phyloP scores from a whole-genome alignment of 2,113 vertebrate species.

The Mirounga angustirostris region DNA sequence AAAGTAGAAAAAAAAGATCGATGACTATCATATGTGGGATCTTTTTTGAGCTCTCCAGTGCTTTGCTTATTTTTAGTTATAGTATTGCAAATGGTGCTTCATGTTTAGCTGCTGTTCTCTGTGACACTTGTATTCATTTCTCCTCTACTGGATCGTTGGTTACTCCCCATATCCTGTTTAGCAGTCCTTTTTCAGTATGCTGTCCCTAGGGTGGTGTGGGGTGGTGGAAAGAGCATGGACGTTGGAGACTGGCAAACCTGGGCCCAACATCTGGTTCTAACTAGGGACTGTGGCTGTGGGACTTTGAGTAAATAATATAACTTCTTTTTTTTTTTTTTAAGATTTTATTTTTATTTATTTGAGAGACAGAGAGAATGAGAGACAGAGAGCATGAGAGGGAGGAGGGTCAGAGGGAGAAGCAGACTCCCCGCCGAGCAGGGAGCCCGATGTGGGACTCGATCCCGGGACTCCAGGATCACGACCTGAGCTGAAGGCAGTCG shows the following conservation, averaged over 20 bases:
- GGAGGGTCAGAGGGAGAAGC: too few relatives aligned
- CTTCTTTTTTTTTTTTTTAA: too few relatives aligned
- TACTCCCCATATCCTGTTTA: neutral
- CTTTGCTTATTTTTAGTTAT: neutral
- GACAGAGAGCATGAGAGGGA: too few relatives aligned
- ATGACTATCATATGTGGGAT: neutral
- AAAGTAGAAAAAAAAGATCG: neutral
- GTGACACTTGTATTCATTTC: neutral
- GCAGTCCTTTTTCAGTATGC: neutral
- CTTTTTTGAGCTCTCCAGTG: neutral
- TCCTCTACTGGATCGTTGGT: neutral
- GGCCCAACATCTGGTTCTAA: neutral
- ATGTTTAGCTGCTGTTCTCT: neutral
- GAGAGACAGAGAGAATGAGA: too few relatives aligned
- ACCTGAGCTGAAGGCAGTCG: too few relatives aligned
- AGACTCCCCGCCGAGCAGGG: too few relatives aligned
- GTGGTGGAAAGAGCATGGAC: neutral
- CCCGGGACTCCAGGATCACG: too few relatives aligned
- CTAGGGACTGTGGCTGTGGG: neutral
- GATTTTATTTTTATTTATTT: too few relatives aligned
- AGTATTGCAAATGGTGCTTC: neutral
- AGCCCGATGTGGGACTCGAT: too few relatives aligned
- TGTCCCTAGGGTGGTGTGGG: neutral
- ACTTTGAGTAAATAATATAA: neutral
- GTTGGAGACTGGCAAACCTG: neutral